Percentiles rank a stretch among this genome's conserved stretches.
phyloP scores from a whole-genome alignment of 1,140 invertebrate species.

The Neodiprion virginianus region DNA sequence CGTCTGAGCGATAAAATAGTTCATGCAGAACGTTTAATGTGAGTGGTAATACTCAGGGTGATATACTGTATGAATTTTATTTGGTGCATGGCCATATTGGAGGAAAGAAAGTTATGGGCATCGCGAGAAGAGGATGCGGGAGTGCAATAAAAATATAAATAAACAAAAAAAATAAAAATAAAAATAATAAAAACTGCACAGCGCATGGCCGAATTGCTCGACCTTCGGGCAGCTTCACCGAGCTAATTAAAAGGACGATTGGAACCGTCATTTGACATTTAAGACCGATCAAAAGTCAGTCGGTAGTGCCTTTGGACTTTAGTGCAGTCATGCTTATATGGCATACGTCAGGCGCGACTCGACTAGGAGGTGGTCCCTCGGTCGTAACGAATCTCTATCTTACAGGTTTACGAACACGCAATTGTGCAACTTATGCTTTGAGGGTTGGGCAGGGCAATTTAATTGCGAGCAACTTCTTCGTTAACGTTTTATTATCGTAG shows the following conservation, averaged over 20 bases:
- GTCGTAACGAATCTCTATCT: neutral
- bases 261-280: neutral
- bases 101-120: neutral
- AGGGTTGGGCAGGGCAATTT: too few relatives aligned
- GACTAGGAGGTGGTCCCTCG: neutral
- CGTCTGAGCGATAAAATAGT: too few relatives aligned
- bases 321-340: neutral
- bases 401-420: neutral
- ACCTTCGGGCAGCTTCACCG: neutral
- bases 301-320: neutral
- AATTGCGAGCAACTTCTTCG: too few relatives aligned
- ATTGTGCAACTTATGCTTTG: neutral
- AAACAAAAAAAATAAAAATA: neutral
- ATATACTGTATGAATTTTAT: too few relatives aligned
- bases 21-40: too few relatives aligned
- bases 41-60: too few relatives aligned
- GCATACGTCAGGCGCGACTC: neutral
- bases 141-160: neutral
- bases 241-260: neutral
- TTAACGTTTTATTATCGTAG: too few relatives aligned
- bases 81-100: neutral
- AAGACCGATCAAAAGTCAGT: constrained; percentile 7
- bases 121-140: neutral
- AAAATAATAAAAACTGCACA: neutral
- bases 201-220: neutral